These are phyloP conservation scores for Grallaria varia DNA, from an alignment of 2,113 vertebrate species.

Conservation along the genomic window DNA sequence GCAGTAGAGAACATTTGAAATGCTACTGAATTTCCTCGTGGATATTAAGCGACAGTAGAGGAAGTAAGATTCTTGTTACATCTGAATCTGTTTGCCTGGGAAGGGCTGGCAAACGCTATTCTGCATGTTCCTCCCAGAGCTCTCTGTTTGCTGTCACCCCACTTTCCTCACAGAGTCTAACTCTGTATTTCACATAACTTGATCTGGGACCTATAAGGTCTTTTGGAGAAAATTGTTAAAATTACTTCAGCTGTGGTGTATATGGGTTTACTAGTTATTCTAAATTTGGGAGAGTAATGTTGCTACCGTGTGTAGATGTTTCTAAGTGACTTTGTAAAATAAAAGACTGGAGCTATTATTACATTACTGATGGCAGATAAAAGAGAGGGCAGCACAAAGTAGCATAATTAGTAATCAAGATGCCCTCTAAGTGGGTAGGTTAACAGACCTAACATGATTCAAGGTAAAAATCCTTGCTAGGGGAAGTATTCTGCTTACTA, in stretches of 20 bases:
- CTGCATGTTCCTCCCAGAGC: rapidly evolving
- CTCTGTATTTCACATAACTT: not conserved
- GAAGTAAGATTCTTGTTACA: not conserved
- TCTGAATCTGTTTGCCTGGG: not conserved
- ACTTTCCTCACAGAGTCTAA: not conserved
- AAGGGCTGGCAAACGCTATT: not conserved
- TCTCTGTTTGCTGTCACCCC: not conserved
- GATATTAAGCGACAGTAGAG: not conserved
- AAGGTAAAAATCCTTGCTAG: not conserved
- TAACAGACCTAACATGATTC: not conserved
- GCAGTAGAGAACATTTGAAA: not conserved
- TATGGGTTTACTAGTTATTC: not conserved
- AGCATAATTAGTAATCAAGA: not conserved
- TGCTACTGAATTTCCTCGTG: not conserved
- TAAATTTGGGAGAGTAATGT: not conserved
- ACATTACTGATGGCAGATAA: not conserved
- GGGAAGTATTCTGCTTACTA: not conserved
- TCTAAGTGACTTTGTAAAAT: not conserved
- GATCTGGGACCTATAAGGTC: not conserved
- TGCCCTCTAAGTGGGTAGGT: not conserved
- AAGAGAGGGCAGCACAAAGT: not conserved
- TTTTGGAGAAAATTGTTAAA: not conserved
- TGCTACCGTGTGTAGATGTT: not conserved
- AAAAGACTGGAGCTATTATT: not conserved
- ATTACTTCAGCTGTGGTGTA: not conserved